Evolutionary conservation across 2,888 invertebrate genomes (phyloP).

Genomic region (Melieria picta): DNA sequence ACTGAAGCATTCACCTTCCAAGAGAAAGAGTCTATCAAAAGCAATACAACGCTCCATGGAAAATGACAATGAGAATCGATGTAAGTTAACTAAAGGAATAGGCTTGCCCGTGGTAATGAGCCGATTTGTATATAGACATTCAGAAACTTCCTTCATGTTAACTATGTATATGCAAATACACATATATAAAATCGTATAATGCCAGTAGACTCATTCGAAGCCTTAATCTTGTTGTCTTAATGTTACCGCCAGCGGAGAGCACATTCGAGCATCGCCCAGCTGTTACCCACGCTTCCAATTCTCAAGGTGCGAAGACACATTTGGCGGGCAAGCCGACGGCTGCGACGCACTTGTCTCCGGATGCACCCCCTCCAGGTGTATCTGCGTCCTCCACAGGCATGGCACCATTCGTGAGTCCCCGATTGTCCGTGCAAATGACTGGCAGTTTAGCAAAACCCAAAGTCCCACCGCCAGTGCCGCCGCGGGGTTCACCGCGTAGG

Average conservation of each 20-base stretch:
- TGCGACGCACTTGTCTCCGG: constrained; percentile 1
- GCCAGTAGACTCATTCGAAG: background rate
- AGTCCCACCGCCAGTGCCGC: constrained; percentile 89
- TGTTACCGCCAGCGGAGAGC: constrained; percentile 12
- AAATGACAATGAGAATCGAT: constrained; percentile 75
- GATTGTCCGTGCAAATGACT: constrained; percentile 68
- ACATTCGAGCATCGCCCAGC: constrained; percentile 14
- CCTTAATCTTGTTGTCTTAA: background rate
- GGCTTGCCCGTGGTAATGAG: no score
- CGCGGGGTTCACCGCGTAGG: constrained; percentile 80
- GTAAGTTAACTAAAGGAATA: constrained; percentile 51
- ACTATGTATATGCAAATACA: background rate
- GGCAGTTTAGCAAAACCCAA: constrained; percentile 73
- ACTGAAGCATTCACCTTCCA: constrained; percentile 95
- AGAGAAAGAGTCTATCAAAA: constrained; percentile 89
- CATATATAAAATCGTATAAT: background rate
- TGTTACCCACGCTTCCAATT: constrained; percentile 51
- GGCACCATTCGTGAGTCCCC: constrained; percentile 38
- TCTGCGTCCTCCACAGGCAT: constrained; percentile 35
- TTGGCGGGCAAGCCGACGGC: constrained; percentile 44
- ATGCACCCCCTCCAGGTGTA: constrained; percentile 47
- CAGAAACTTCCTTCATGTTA: no score
- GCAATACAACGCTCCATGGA: constrained; percentile 74
- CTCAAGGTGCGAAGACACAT: constrained; percentile 53
- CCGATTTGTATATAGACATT: no score